phyloP scores from a whole-genome alignment of 64 coral and sea anemone species.

The Trachythela sp. region DNA sequence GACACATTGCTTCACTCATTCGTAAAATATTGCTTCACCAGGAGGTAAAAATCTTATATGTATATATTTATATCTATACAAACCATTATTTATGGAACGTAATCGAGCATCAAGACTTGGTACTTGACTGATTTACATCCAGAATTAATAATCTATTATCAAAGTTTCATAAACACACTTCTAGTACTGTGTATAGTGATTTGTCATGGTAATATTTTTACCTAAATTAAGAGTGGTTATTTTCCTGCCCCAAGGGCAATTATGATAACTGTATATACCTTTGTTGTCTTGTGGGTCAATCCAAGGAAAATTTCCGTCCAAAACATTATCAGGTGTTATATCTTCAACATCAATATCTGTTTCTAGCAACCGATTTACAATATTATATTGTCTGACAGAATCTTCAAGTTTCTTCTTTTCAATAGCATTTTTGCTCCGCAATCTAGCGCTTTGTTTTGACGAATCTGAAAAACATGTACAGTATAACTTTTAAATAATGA shows the following conservation, averaged over 20 bases:
- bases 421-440: neutral
- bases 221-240: too few relatives aligned
- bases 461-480: neutral
- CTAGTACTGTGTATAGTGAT: too few relatives aligned
- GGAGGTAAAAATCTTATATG: neutral
- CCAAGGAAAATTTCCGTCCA: slow-evolving; percentile 13
- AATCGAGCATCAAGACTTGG: neutral
- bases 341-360: neutral
- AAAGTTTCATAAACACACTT: too few relatives aligned
- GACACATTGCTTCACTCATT: neutral
- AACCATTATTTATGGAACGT: neutral
- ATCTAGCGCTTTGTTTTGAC: neutral
- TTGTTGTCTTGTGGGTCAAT: neutral
- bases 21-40: neutral
- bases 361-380: neutral
- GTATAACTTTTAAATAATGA: neutral
- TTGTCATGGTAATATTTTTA: too few relatives aligned
- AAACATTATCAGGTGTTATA: neutral
- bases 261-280: neutral
- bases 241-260: too few relatives aligned
- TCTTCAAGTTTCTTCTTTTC: slow-evolving; percentile 25
- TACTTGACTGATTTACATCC: neutral
- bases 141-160: too few relatives aligned
- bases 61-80: neutral
- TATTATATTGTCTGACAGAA: neutral